Evolutionary conservation across 2,113 vertebrate genomes (phyloP).

Genomic region (Pelobates fuscus): DNA sequence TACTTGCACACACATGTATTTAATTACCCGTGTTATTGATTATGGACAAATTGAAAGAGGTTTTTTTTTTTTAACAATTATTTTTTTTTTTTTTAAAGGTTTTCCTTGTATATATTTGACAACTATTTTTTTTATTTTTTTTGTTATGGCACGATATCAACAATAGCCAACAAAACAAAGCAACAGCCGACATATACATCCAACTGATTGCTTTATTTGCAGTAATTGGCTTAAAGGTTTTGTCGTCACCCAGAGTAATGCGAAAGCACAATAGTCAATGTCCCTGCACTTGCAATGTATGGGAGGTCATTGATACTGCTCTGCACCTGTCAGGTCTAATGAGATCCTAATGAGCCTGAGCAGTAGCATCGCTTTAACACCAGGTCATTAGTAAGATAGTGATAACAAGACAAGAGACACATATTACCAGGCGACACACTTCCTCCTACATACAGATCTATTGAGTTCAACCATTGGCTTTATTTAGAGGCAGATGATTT

Average conservation of each 20-base stretch:
- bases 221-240: conserved; percentile 47
- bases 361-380: conserved; percentile 29
- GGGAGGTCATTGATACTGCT: background rate
- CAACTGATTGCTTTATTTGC: conserved; percentile 26
- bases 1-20: no score
- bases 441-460: background rate
- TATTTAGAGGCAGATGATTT: background rate
- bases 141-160: no score
- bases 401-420: conserved; percentile 16
- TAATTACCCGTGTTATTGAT: no score
- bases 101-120: no score
- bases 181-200: background rate
- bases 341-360: conserved; percentile 44
- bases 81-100: no score
- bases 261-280: background rate
- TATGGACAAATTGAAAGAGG: no score
- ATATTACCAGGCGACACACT: background rate
- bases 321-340: conserved; percentile 52
- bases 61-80: no score
- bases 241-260: conserved; percentile 34
- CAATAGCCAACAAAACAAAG: background rate
- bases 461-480: background rate
- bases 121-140: no score
- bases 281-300: background rate
- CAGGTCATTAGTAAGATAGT: conserved; percentile 31